phyloP scores from a whole-genome alignment of 2,113 vertebrate species.

The Columbina picui region DNA sequence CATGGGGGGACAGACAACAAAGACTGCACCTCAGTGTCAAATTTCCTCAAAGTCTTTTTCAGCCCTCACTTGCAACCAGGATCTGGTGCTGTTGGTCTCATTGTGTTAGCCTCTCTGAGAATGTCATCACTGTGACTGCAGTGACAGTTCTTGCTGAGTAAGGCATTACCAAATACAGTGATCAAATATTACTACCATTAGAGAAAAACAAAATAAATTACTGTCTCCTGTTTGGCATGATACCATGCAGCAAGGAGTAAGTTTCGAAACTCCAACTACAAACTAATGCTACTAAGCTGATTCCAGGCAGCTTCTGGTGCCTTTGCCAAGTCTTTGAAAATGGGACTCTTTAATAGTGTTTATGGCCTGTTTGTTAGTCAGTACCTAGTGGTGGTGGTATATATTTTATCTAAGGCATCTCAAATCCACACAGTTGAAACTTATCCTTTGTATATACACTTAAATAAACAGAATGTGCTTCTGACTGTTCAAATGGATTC shows the following conservation, averaged over 20 bases:
- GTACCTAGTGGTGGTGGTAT: not conserved
- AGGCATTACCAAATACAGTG: not conserved
- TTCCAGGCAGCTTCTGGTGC: not conserved
- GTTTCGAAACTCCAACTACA: not conserved
- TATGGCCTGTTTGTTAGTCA: not conserved
- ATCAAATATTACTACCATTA: not conserved
- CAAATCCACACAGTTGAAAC: not conserved
- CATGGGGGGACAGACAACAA: not conserved
- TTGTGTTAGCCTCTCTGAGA: not conserved
- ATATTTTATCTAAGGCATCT: not conserved
- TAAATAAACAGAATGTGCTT: not conserved
- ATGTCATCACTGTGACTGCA: accelerated
- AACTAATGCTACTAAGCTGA: not conserved
- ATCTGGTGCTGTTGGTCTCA: too few relatives aligned
- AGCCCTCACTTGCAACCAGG: not conserved
- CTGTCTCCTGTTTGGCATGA: not conserved
- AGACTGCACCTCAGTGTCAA: not conserved
- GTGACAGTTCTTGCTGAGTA: not conserved
- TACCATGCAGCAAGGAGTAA: not conserved
- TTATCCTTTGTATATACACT: not conserved
- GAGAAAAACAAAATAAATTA: not conserved
- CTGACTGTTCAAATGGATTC: not conserved
- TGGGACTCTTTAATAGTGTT: not conserved
- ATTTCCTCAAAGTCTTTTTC: not conserved
- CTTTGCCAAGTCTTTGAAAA: not conserved